Base-by-base conservation (phyloP, 2,113 vertebrate genomes). In the Microcebus murinus region DNA sequence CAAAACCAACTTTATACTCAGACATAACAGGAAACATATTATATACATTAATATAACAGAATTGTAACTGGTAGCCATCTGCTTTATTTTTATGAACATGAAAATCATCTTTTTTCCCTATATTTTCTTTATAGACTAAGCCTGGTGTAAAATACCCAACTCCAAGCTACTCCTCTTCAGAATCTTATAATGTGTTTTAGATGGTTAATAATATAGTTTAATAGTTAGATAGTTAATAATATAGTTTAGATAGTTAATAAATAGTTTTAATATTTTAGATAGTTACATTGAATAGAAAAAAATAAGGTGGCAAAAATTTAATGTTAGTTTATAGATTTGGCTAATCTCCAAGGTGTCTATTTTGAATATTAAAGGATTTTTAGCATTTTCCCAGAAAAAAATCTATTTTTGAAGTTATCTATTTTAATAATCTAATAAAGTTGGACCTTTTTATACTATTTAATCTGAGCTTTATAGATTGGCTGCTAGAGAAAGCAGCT, bases 381-480 rank as follows among this genome's bases (percentile, higher is more conserved):
- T 42, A 81, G 6, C 65, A 92, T 31, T 97, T 96, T 84, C 21
- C 15, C 36, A 91, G 57, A 82, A 97, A 45, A 45, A 97, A 85
- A 39, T 65, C 27, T 92, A 23, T 65, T 92, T 77, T 87, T 83
- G 31, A 88, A 57, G 25, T 87, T 86, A 88, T 87, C 63, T 86
- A 87, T 89, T 93, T 91, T 94, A 94, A n/a, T 17, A 74, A 79
- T 83, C 55, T 68, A 93, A 87, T 93, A 79, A 93, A 87, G 12
- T 70, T 84, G 36, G 17, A 31, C 71, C 29, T 95, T 92, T 73
- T 89, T 36, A 61, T 23, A n/a, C 52, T 84, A 68, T 74, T 90
- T 91, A 92, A 85, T 95, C 94, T 96, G 90, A 80, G 31, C 45
- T 92, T 96, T 95, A 90, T 77, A 85, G 79, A 96, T 96, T 86